Evolutionary conservation across 2,113 vertebrate genomes (phyloP), one percentile per base, ranked within the genome.

Genomic region (Aythya baeri): DNA sequence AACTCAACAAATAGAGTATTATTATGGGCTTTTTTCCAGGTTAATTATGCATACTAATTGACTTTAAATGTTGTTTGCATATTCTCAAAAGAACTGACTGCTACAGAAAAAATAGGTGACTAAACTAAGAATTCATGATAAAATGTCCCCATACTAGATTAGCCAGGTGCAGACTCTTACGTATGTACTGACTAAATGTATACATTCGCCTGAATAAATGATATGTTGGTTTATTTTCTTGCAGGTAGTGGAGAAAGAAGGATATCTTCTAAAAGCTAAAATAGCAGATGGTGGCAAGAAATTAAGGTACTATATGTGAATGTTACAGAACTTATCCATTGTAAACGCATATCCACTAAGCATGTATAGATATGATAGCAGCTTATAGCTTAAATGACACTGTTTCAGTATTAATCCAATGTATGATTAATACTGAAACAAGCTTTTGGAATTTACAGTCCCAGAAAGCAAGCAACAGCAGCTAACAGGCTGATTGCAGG

Each of bases 231-330:
- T 41, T 81, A 50, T 50, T 94, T 92, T 84, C 83, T 96, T 98
- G 26, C 97, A 99, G 98, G 97, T 97, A 95, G 97, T 98, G 79
- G 91, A 98, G 84, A 99, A 99, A 97, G 98, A 99, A 96, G 99
- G 99, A 61, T 98, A 98, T 93, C 97, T 99, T 95, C 98, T 99
- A 74, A 99, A 99, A 97, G 98, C 99, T 83, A 99, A 99, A 97
- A 99, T 99, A 96, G 98, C 98, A 79, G 99, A 99, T 9, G 98
- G 98, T 46, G 99, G 99, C 62, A 99, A 99, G 95, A 99, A 99
- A 95, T 97, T 98, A 97, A 99, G 98, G 98, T 99, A 98, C 65
- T 68, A 43, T 17, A 15, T 41, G 4, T 63, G 12, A 32, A 71
- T 23, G 15, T 59, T 85, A 27, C 17, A 44, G 46, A 90, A 31